Evolutionary conservation across 2,797 vertebrate species (phyloP).

Genomic region (Esox masquinongy): DNA sequence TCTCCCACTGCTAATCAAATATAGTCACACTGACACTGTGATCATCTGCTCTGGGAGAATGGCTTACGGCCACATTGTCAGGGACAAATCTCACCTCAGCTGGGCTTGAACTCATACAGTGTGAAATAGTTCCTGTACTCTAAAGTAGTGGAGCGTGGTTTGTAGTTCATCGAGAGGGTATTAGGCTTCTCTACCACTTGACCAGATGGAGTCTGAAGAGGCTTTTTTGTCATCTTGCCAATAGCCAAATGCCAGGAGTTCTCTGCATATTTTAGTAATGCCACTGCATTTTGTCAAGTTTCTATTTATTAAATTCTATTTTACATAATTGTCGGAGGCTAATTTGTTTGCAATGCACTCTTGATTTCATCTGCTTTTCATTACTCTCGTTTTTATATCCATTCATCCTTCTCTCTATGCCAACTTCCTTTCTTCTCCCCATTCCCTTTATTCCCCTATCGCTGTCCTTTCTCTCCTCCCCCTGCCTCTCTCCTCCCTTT

Average conservation of each 20-base stretch:
- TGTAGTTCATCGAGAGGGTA: background rate
- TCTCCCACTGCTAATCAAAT: conserved; percentile 50
- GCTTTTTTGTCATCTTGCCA: background rate
- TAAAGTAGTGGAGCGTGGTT: no score
- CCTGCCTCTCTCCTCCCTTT: conserved; percentile 8
- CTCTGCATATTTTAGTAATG: background rate
- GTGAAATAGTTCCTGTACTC: background rate
- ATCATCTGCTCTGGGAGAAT: conserved; percentile 34
- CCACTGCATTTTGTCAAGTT: background rate
- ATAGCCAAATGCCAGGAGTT: background rate
- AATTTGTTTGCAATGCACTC: background rate
- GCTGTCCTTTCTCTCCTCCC: background rate
- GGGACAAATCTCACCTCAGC: conserved; percentile 42
- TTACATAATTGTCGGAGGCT: conserved; percentile 5
- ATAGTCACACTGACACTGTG: conserved; percentile 9
- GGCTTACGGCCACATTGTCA: conserved; percentile 51
- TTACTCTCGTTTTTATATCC: background rate
- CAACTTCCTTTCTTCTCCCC: background rate
- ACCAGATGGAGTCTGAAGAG: background rate
- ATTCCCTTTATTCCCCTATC: background rate
- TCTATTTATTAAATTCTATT: conserved; percentile 1
- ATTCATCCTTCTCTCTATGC: background rate
- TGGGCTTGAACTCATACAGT: conserved; percentile 22
- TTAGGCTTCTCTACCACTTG: background rate
- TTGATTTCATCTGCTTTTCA: background rate